These are phyloP conservation scores for Elymnias hypermnestra DNA, from an alignment of 1,140 invertebrate species.

Conservation along the genomic window DNA sequence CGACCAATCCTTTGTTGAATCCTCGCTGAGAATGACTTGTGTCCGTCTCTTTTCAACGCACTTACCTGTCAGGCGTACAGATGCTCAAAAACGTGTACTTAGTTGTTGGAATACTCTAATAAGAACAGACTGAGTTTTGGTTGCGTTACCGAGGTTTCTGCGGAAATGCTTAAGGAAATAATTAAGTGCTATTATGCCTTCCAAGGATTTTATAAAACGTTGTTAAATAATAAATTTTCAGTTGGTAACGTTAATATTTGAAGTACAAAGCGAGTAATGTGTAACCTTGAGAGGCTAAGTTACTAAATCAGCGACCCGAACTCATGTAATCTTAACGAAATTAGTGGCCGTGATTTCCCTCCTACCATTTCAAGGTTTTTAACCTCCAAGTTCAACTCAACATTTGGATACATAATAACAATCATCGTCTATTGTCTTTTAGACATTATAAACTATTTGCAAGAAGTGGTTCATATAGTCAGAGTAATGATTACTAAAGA, in stretches of 20 bases:
- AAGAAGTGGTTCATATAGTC: too few species aligned
- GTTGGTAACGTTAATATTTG: slow-evolving; percentile 45
- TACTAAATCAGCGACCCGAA: slow-evolving; percentile 50
- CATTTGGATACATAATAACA: neutral
- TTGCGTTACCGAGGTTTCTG: slow-evolving; percentile 24
- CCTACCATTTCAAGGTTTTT: slow-evolving; percentile 2
- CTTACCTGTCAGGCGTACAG: slow-evolving; percentile 34
- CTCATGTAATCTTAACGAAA: slow-evolving; percentile 52
- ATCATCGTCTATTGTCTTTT: neutral
- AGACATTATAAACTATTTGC: neutral
- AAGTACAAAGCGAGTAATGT: slow-evolving; percentile 61
- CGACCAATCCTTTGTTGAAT: slow-evolving; percentile 64
- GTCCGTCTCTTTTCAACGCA: slow-evolving; percentile 62
- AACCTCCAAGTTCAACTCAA: neutral
- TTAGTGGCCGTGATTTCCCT: slow-evolving; percentile 49
- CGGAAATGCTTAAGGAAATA: slow-evolving; percentile 34
- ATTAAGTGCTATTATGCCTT: slow-evolving; percentile 31
- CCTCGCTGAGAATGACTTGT: slow-evolving; percentile 51
- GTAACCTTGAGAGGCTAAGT: slow-evolving; percentile 59
- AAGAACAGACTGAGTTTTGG: slow-evolving; percentile 14
- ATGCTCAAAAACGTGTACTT: slow-evolving; percentile 38
- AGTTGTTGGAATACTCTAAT: slow-evolving; percentile 16
- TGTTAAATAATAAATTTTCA: slow-evolving; percentile 28
- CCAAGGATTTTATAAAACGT: slow-evolving; percentile 34
- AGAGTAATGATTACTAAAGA: too few species aligned